Conservation (phyloP, 2,797 vertebrate genomes). For the Pseudomugil gertrudae region DNA sequence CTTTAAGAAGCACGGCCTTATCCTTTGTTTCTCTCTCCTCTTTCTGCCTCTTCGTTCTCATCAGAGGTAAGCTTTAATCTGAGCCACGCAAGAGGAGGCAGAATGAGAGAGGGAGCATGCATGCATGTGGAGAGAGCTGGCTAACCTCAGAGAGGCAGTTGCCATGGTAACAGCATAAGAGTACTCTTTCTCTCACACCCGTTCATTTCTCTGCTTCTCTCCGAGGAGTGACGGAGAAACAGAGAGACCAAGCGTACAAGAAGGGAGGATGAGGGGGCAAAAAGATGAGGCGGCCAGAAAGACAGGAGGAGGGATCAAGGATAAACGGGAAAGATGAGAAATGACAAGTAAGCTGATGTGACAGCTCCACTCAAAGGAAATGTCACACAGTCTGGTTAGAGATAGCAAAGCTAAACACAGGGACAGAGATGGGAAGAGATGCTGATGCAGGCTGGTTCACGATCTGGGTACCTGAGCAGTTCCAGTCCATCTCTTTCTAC, state of each 20-base stretch:
- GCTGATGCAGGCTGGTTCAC: neutral
- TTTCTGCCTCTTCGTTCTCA: constrained; percentile 49
- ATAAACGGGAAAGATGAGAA: constrained; percentile 47
- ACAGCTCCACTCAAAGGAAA: constrained; percentile 38
- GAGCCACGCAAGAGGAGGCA: constrained; percentile 44
- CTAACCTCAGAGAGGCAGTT: constrained; percentile 77
- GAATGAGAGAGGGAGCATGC: constrained; percentile 33
- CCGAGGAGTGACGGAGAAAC: constrained; percentile 42
- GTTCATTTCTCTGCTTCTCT: constrained; percentile 43
- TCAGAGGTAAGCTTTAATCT: constrained; percentile 72
- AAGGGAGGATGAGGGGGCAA: constrained; percentile 40
- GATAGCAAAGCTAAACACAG: constrained; percentile 4
- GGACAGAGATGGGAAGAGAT: neutral
- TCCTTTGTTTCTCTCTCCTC: constrained; percentile 36
- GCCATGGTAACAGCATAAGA: constrained; percentile 81
- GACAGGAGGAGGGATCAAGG: constrained; percentile 33
- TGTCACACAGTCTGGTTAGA: constrained; percentile 43
- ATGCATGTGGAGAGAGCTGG: constrained; percentile 63
- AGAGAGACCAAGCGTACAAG: constrained; percentile 31
- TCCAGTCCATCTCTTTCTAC: constrained; percentile 37
- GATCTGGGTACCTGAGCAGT: constrained; percentile 25
- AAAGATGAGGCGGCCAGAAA: constrained; percentile 32
- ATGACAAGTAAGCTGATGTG: constrained; percentile 44
- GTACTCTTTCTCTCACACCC: constrained; percentile 39
- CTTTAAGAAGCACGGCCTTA: constrained; percentile 35